These are phyloP conservation scores for Cromileptes altivelis DNA, from an alignment of 2,113 vertebrate genomes.

Conservation along the genomic window DNA sequence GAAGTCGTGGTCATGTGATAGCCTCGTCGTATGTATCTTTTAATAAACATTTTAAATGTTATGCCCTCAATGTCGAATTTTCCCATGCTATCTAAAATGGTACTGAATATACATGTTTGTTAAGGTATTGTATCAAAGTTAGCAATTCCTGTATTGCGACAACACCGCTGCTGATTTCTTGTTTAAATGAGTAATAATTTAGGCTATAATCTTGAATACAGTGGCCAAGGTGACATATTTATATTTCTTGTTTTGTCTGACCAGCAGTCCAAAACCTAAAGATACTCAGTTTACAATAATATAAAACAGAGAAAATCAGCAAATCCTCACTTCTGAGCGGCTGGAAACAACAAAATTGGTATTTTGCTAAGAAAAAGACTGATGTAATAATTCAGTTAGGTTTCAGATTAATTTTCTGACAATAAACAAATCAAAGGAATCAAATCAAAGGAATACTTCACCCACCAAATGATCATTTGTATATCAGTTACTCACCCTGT, in stretches of 20 bases:
- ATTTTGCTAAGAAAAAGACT: neutral
- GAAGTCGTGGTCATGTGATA: too few species aligned
- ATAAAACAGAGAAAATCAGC: neutral
- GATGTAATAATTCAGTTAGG: neutral
- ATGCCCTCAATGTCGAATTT: too few species aligned
- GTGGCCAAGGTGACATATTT: neutral
- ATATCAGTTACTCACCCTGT: too few species aligned
- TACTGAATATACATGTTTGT: too few species aligned
- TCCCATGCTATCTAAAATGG: too few species aligned
- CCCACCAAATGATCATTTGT: too few species aligned
- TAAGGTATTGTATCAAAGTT: too few species aligned
- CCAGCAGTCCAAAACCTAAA: neutral
- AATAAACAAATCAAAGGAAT: neutral
- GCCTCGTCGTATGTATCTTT: too few species aligned
- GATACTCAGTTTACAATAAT: neutral
- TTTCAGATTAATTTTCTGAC: neutral
- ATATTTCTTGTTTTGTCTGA: slow-evolving; percentile 3
- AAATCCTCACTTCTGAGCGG: neutral
- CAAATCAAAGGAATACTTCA: too few species aligned
- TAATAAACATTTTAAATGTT: too few species aligned
- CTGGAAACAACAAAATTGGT: neutral
- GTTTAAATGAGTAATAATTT: neutral
- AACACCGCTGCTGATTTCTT: neutral
- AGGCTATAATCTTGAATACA: neutral
- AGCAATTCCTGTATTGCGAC: too few species aligned